phyloP scores from a whole-genome alignment of 2,797 vertebrate species.

The Oreonectes daqikongensis region DNA sequence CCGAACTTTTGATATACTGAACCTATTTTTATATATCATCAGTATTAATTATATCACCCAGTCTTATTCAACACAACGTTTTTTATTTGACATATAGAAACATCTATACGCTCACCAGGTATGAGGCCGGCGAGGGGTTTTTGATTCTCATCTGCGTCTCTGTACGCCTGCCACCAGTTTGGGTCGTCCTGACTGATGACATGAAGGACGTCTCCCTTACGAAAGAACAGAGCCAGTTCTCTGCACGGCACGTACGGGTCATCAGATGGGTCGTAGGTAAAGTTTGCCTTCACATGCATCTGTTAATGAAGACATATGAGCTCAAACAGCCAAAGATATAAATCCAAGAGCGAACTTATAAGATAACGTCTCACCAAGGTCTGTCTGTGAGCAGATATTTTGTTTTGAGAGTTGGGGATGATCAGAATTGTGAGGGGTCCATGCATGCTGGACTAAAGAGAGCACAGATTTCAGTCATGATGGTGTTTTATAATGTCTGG shows the following conservation, averaged over 20 bases:
- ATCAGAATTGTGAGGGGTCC: constrained; percentile 93
- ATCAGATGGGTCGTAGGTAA: constrained; percentile 94
- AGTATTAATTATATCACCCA: too few relatives aligned
- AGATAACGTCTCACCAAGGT: constrained; percentile 85
- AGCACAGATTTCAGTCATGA: not conserved
- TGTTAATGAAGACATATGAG: too few relatives aligned
- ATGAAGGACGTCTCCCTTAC: constrained; percentile 95
- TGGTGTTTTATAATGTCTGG: not conserved
- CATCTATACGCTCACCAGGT: constrained; percentile 77
- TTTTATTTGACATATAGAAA: not conserved
- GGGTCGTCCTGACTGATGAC: constrained; percentile 96
- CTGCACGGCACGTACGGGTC: constrained; percentile 95
- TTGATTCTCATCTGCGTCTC: constrained; percentile 94
- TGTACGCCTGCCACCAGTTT: constrained; percentile 98
- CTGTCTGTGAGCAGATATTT: constrained; percentile 82
- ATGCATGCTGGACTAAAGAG: constrained; percentile 90
- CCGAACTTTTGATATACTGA: too few relatives aligned
- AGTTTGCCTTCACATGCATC: constrained; percentile 94
- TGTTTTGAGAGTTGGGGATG: constrained; percentile 90
- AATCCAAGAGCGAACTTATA: not conserved
- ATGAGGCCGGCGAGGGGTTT: constrained; percentile 93
- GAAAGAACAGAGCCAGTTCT: constrained; percentile 93
- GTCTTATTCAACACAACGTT: too few relatives aligned
- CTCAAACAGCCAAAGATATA: too few relatives aligned
- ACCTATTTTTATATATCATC: too few relatives aligned